A percentile compares a stretch with the other conserved stretches of the same genome.
These are phyloP conservation scores for Yponomeuta plumbellus DNA, from an alignment of 2,888 invertebrate species.

Conservation along the genomic window DNA sequence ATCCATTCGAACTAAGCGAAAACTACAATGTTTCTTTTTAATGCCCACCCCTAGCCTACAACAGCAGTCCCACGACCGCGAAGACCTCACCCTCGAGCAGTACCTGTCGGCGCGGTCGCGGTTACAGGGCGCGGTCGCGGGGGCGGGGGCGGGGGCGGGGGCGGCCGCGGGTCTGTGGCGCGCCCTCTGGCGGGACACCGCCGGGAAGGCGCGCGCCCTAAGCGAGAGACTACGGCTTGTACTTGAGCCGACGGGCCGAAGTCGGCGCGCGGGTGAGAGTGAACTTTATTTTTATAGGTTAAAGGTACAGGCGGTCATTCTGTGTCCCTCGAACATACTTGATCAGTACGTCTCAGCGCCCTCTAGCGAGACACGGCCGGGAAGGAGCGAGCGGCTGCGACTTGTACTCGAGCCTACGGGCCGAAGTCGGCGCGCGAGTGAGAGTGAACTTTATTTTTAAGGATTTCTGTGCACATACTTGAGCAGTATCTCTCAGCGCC, in stretches of 20 bases:
- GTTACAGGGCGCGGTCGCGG: constrained; percentile 32
- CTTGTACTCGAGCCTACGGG: constrained; percentile 97
- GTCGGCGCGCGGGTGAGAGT: constrained; percentile 82
- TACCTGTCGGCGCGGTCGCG: constrained; percentile 53
- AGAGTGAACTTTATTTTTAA: too few species aligned
- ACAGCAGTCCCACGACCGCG: constrained; percentile 30
- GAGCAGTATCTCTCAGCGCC: not conserved
- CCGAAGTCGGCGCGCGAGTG: constrained; percentile 86
- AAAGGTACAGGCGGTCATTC: too few species aligned
- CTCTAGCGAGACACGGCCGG: constrained; percentile 37
- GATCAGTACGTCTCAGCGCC: not conserved
- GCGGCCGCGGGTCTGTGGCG: constrained; percentile 78
- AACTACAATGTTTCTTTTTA: not conserved
- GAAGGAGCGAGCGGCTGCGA: constrained; percentile 93
- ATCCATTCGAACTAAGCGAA: too few species aligned
- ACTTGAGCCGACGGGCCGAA: constrained; percentile 95
- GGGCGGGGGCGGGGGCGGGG: constrained; percentile 26
- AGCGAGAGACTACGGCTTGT: constrained; percentile 96
- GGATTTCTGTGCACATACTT: not conserved
- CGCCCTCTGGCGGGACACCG: constrained; percentile 75
- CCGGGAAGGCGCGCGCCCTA: constrained; percentile 85
- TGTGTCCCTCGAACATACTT: not conserved
- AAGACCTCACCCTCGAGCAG: constrained; percentile 47
- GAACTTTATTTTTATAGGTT: too few species aligned
- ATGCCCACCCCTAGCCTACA: constrained; percentile 25